Conservation (phyloP, 2,113 vertebrate species). For the Phasianus colchicus region DNA sequence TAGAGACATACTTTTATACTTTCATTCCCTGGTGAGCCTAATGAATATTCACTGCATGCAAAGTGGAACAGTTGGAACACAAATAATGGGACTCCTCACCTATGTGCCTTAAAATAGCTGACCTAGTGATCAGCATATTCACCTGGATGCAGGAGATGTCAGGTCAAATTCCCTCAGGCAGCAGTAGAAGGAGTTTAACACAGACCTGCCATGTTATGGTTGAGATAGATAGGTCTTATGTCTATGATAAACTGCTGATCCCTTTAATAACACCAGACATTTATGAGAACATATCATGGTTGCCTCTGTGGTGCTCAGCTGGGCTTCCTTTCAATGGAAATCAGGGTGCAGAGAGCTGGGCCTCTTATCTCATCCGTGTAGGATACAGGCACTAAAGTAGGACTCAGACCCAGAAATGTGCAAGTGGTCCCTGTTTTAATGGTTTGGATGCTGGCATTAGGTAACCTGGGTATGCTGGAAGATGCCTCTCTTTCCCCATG, state of each 20-base stretch:
- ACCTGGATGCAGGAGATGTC: not conserved
- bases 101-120: slow-evolving; percentile 10
- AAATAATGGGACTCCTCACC: slow-evolving; percentile 31
- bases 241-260: not conserved
- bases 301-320: not conserved
- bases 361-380: not conserved
- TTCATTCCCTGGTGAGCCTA: not conserved
- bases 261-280: not conserved
- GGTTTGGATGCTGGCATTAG: not conserved
- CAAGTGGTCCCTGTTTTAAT: not conserved
- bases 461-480: not conserved
- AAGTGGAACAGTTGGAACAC: slow-evolving; percentile 32
- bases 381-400: fast-evolving
- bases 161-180: not conserved
- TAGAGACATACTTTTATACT: not conserved
- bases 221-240: not conserved
- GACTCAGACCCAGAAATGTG: not conserved
- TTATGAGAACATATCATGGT: not conserved
- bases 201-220: not conserved
- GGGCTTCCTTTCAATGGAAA: not conserved
- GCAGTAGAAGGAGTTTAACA: slow-evolving; percentile 8
- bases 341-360: not conserved
- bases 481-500: not conserved
- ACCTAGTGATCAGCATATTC: slow-evolving; percentile 18
- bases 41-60: slow-evolving; percentile 61